Conservation (phyloP, 2,113 vertebrate genomes). For the Phyllopteryx taeniolatus region DNA sequence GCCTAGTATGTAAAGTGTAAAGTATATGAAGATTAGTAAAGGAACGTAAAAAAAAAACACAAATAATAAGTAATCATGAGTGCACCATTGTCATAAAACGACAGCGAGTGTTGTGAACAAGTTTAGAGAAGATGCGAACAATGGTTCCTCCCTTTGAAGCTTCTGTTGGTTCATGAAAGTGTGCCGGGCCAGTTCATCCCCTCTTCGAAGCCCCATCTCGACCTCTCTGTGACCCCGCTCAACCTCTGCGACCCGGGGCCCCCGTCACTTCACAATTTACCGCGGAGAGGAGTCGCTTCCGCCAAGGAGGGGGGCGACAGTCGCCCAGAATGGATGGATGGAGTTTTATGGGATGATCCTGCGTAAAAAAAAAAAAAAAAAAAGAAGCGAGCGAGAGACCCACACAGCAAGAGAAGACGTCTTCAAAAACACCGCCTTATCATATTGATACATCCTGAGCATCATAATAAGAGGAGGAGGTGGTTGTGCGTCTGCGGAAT, state of each 20-base stretch:
- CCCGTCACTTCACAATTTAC: slow-evolving; percentile 88
- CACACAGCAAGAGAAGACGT: background rate
- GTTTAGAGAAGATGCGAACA: slow-evolving; percentile 47
- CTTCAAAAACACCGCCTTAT: slow-evolving; percentile 24
- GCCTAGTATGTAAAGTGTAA: too few relatives aligned
- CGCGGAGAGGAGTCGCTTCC: slow-evolving; percentile 79
- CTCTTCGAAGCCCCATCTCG: slow-evolving; percentile 75
- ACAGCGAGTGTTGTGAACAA: slow-evolving; percentile 16
- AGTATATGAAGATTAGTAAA: too few relatives aligned
- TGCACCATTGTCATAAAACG: slow-evolving; percentile 23
- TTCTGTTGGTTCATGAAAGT: slow-evolving; percentile 56
- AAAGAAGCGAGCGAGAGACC: background rate
- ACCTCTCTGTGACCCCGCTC: slow-evolving; percentile 86
- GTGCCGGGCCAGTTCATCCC: slow-evolving; percentile 63
- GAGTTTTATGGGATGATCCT: slow-evolving; percentile 75
- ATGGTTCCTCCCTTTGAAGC: slow-evolving; percentile 30
- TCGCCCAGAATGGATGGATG: slow-evolving; percentile 66
- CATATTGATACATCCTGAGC: slow-evolving; percentile 54
- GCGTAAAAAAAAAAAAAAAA: slow-evolving; percentile 63
- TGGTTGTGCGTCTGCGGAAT: slow-evolving; percentile 4
- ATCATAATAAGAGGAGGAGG: slow-evolving; percentile 38
- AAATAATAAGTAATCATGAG: background rate
- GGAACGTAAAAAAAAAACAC: background rate
- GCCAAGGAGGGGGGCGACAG: slow-evolving; percentile 52
- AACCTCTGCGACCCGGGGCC: slow-evolving; percentile 77